phyloP scores from a whole-genome alignment of 1,140 invertebrate species.

The Drosophila sproati region DNA sequence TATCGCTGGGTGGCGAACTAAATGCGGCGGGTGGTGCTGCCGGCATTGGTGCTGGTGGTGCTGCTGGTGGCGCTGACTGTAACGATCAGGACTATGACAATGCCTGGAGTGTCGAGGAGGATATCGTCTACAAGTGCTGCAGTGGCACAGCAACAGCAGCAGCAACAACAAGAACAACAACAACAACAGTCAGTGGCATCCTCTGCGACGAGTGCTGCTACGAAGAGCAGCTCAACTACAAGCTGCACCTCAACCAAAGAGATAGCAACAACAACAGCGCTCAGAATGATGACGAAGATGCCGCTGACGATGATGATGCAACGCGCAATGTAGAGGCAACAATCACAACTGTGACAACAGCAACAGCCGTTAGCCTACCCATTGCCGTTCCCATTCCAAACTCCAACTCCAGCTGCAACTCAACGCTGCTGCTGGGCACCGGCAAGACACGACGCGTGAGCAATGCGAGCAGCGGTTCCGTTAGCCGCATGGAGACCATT shows the following conservation, averaged over 20 bases:
- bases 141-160: constrained; percentile 30
- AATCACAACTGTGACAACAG: constrained; percentile 8
- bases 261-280: constrained; percentile 52
- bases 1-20: constrained; percentile 48
- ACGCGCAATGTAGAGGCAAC: neutral
- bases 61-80: neutral
- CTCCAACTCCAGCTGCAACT: neutral
- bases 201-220: constrained; percentile 69
- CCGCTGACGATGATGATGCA: neutral
- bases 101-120: constrained; percentile 81
- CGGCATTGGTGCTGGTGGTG: neutral
- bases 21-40: constrained; percentile 1
- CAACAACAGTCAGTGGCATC: constrained; percentile 37
- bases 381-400: constrained; percentile 15
- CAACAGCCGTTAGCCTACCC: constrained; percentile 8
- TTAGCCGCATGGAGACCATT: constrained; percentile 91
- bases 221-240: constrained; percentile 67
- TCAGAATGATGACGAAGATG: constrained; percentile 16
- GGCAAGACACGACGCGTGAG: constrained; percentile 80
- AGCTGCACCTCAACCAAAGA: constrained; percentile 60
- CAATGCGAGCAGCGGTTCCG: constrained; percentile 87
- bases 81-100: constrained; percentile 61
- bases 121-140: constrained; percentile 76
- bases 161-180: constrained; percentile 38
- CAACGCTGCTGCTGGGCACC: constrained; percentile 20